Evolutionary conservation across 2,888 invertebrate species (phyloP).

Genomic region (Amblyjoppa fuscipennis): DNA sequence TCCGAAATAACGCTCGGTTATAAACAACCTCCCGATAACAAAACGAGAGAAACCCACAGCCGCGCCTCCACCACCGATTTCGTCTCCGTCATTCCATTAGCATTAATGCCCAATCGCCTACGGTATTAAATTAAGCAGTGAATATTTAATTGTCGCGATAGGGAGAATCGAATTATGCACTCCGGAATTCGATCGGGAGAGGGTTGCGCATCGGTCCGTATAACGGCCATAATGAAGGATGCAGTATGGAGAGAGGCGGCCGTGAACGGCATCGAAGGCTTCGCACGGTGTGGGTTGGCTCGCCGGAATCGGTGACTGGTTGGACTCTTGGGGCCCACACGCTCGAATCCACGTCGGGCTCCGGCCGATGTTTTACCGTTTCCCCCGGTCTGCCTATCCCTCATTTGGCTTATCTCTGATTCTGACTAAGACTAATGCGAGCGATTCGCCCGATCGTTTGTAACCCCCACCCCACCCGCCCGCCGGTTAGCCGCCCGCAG

Average conservation of each 20-base stretch:
- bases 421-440: conserved; percentile 82
- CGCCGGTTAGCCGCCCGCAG: conserved; percentile 52
- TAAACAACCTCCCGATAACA: conserved; percentile 21
- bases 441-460: conserved; percentile 82
- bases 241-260: conserved; percentile 6
- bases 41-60: conserved; percentile 17
- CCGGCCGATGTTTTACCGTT: conserved; percentile 58
- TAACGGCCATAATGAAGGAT: conserved; percentile 23
- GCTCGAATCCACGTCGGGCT: conserved; percentile 26
- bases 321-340: conserved; percentile 58
- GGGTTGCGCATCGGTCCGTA: conserved; percentile 25
- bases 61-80: conserved; percentile 3
- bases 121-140: conserved; percentile 64
- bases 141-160: conserved; percentile 67
- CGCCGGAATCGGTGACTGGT: conserved; percentile 60
- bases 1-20: not conserved
- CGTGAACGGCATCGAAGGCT: not conserved
- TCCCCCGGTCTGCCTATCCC: conserved; percentile 72
- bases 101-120: conserved; percentile 20
- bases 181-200: conserved; percentile 60
- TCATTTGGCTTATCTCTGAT: conserved; percentile 82
- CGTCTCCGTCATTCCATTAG: conserved; percentile 39
- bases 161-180: conserved; percentile 66
- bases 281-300: conserved; percentile 30
- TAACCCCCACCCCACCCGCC: conserved; percentile 74